Base-by-base conservation (phyloP, 2,888 invertebrate genomes). In the Pyrrhosoma nymphula region DNA sequence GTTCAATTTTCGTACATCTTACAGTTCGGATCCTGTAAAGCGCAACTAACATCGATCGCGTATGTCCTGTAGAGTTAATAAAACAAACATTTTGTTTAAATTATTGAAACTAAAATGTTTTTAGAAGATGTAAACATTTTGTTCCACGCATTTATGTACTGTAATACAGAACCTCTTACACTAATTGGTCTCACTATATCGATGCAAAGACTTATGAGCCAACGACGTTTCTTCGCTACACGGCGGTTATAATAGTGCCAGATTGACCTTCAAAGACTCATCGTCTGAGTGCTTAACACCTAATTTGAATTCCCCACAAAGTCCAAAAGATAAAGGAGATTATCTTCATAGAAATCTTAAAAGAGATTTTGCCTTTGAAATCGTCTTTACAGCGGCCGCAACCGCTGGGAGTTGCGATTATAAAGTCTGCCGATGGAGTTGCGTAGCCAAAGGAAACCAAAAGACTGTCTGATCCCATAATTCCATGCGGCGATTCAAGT, bases 401-500 rank as follows among this genome's bases (percentile, higher is more conserved):
- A n/a, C 89, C 89, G 56, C 55, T 55, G 2, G n/a, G 26, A 56
- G 56, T 14, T n/a, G 89, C 26, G 55, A 89, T 56, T 89, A 89
- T 89, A 3, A 55, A 89, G 89, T 89, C 56, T 55, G 89, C 55
- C 47, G 14, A 82, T 35, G 35, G 35, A 10, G 88, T 20, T 55
- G 47, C 89, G 55, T 26, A 89, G 55, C 56, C 55, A 35, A n/a
- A 26, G 89, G 56, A 89, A 55, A n/a, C 47, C 89, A 26, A 55
- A 89, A 89, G 89, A 26, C 89, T n/a, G 88, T 35, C 88, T 89
- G 55, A 89, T 89, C 89, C 55, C 56, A 89, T 89, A 89, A 89
- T 55, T 55, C 89, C 89, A 89, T n/a, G 89, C 89, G 55, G 55
- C 55, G 89, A 89, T 89, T n/a, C 55, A 23, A 47, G n/a, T 26